Evolutionary conservation across 2,113 vertebrate genomes (phyloP), one percentile per base, ranked within the genome.

Genomic region (Podiceps cristatus): DNA sequence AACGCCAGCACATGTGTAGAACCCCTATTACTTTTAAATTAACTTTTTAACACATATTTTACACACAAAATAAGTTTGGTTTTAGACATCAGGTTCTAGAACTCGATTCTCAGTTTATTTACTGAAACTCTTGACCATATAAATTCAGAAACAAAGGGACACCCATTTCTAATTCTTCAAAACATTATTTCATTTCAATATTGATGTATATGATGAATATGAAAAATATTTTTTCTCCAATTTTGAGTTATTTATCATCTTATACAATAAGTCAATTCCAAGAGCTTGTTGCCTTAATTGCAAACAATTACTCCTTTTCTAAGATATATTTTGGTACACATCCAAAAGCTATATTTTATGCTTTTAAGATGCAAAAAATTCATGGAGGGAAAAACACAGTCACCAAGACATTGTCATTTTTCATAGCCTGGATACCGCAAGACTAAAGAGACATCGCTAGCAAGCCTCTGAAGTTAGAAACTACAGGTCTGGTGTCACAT

Each of bases 381-480:
- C 9, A 45, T 3, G 10, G 37, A 7, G 13, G 11, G 4, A 19
- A 28, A 50, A 33, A 11, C 25, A 29, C 1, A 55, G 27, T 5
- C 66, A 63, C 10, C 5, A 35, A 52, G 33, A 25, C 45, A 35
- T 2, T 55, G 35, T 13, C 3, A 62, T 31, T 86, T 52, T 40
- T 62, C 75, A 37, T 18, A 69, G 60, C 11, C 40, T 0, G 0
- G 19, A 33, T 23, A 35, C 3, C 18, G 8, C 47, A 63, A n/a
- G 85, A 49, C 33, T 19, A 8, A 49, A 66, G 8, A 37, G 12
- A 40, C 50, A n/a, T 9, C 31, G 25, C n/a, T 24, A 37, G 55
- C 19, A 53, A 81, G 42, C 5, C 9, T 18, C 33, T 27, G 47
- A 74, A 72, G 47, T 10, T 25, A 49, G 19, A 71, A 81, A 53